phyloP scores from a whole-genome alignment of 2,113 vertebrate genomes.

The Struthidea cinerea region DNA sequence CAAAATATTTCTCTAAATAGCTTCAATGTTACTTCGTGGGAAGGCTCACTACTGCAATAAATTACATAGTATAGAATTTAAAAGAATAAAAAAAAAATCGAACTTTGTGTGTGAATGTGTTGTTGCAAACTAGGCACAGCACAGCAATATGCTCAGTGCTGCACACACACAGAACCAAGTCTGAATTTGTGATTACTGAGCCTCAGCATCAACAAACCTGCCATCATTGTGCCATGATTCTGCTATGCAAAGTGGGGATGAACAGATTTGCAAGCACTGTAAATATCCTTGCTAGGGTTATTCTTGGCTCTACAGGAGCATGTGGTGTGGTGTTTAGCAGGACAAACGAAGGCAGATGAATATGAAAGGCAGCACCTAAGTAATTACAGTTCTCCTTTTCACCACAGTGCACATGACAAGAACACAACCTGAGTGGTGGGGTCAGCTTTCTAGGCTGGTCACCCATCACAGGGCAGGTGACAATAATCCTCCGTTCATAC shows the following conservation, averaged over 20 bases:
- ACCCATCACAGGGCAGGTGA: background rate
- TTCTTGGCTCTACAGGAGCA: background rate
- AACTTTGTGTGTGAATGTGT: background rate
- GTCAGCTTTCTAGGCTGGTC: background rate
- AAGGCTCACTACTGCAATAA: background rate
- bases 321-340: background rate
- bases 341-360: background rate
- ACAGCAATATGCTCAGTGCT: background rate
- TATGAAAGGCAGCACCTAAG: background rate
- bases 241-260: background rate
- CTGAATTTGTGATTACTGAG: background rate
- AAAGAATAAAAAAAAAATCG: background rate
- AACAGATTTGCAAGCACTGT: background rate
- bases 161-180: background rate
- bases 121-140: background rate
- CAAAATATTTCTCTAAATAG: background rate
- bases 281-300: background rate
- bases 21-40: background rate
- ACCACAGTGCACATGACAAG: background rate
- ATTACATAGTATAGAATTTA: background rate
- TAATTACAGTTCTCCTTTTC: background rate
- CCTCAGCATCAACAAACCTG: background rate
- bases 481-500: background rate
- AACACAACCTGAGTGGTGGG: background rate
- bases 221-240: background rate